A percentile compares a stretch with the other conserved stretches of the same genome.
Evolutionary conservation across 2,888 invertebrate species (phyloP).

Genomic region (Helicoverpa assulta): DNA sequence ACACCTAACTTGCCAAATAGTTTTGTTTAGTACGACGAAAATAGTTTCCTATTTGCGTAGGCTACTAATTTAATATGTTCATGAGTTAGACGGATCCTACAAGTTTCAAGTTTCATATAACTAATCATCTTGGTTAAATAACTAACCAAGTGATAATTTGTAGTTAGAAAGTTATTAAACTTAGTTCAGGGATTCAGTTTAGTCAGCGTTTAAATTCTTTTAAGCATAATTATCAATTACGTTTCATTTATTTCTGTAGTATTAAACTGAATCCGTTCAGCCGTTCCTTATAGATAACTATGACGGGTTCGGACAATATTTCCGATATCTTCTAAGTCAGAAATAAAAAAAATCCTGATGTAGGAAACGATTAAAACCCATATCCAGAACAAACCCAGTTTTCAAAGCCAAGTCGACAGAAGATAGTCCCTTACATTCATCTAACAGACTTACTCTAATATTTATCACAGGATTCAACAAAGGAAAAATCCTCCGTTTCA

Average conservation of each 20-base stretch:
- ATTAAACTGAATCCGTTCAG: no score
- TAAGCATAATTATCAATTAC: no score
- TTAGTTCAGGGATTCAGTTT: neutral
- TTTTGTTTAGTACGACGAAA: slow-evolving; percentile 22
- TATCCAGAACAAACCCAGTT: neutral
- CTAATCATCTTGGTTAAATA: slow-evolving; percentile 10
- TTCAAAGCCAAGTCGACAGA: slow-evolving; percentile 28
- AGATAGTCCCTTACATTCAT: slow-evolving; percentile 63
- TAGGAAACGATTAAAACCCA: neutral
- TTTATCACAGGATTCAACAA: slow-evolving; percentile 72
- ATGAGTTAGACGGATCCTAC: slow-evolving; percentile 11
- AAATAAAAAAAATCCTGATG: no score
- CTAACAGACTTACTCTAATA: slow-evolving; percentile 68
- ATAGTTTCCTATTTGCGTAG: neutral
- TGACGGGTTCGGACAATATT: no score
- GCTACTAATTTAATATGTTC: slow-evolving; percentile 24
- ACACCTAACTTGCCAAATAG: slow-evolving; percentile 22
- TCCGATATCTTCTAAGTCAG: no score
- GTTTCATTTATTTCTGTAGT: no score
- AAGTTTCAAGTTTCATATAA: slow-evolving; percentile 11
- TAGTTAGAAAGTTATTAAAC: neutral
- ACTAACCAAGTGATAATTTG: slow-evolving; percentile 19
- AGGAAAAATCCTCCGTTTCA: slow-evolving; percentile 66
- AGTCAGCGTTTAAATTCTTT: neutral
- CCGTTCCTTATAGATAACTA: no score